phyloP scores from a whole-genome alignment of 1,140 invertebrate species.

The Cylas formicarius region DNA sequence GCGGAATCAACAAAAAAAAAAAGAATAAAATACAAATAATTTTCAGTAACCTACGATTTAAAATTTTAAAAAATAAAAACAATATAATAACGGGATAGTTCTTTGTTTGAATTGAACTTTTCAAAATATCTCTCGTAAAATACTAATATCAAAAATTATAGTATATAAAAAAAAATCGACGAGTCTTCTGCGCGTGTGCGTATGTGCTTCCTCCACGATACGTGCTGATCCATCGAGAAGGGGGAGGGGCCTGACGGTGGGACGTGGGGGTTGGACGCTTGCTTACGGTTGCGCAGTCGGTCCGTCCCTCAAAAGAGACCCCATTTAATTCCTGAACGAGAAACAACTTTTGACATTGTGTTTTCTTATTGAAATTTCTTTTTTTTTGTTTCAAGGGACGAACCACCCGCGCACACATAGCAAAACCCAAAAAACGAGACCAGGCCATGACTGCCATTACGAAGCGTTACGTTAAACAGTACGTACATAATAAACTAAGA shows the following conservation, averaged over 20 bases:
- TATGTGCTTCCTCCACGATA: too few species aligned
- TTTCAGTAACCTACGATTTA: too few species aligned
- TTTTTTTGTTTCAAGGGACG: conserved; percentile 35
- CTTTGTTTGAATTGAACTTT: neutral
- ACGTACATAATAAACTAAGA: too few species aligned
- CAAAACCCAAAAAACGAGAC: conserved; percentile 19
- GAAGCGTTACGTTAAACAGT: conserved; percentile 22
- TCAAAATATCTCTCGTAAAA: conserved; percentile 1
- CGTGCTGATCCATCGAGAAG: too few species aligned
- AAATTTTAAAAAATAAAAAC: too few species aligned
- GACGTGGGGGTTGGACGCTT: too few species aligned
- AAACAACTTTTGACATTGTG: conserved; percentile 27
- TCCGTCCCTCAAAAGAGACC: conserved; percentile 36
- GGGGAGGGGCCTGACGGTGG: too few species aligned
- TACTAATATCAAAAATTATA: neutral
- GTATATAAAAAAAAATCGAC: neutral
- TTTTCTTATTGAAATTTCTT: conserved; percentile 1
- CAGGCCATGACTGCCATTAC: conserved; percentile 24
- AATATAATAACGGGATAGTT: too few species aligned
- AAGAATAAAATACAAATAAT: too few species aligned
- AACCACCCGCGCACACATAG: conserved; percentile 35
- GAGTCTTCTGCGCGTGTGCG: neutral
- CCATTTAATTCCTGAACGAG: conserved; percentile 41
- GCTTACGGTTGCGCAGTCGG: conserved; percentile 30
- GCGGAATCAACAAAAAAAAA: too few species aligned